phyloP scores from a whole-genome alignment of 2,797 vertebrate genomes.

The Centropyge bicolor region DNA sequence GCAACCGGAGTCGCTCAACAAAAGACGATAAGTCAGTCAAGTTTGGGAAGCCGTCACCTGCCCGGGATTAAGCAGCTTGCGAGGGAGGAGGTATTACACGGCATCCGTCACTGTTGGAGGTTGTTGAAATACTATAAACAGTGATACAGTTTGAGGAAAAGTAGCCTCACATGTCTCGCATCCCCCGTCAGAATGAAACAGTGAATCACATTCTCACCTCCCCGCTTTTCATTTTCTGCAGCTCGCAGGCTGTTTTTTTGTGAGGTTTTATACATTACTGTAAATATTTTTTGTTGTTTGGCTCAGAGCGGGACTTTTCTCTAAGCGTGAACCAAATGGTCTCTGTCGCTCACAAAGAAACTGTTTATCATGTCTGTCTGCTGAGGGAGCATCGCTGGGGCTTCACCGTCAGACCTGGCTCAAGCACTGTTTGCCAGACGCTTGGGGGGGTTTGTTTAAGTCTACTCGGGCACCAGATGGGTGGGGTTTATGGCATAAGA shows the following conservation, averaged over 20 bases:
- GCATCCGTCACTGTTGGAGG: conserved; percentile 25
- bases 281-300: conserved; percentile 72
- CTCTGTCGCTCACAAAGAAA: conserved; percentile 56
- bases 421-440: conserved; percentile 68
- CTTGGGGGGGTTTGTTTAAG: conserved; percentile 69
- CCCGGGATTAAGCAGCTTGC: conserved; percentile 66
- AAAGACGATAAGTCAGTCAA: conserved; percentile 71
- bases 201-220: conserved; percentile 29
- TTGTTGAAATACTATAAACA: conserved; percentile 21
- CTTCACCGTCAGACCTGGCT: conserved; percentile 75
- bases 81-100: conserved; percentile 44
- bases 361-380: conserved; percentile 63
- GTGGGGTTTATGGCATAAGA: conserved; percentile 70
- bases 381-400: conserved; percentile 46
- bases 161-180: neutral
- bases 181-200: conserved; percentile 21
- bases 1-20: conserved; percentile 82
- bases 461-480: conserved; percentile 72
- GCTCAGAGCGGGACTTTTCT: conserved; percentile 68
- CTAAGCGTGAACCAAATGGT: conserved; percentile 77
- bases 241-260: conserved; percentile 24
- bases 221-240: conserved; percentile 40
- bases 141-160: conserved; percentile 14
- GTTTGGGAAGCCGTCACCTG: conserved; percentile 70
- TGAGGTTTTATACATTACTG: conserved; percentile 56